These are phyloP conservation scores for Tragelaphus oryx DNA, from an alignment of 2,797 vertebrate species.

Conservation along the genomic window DNA sequence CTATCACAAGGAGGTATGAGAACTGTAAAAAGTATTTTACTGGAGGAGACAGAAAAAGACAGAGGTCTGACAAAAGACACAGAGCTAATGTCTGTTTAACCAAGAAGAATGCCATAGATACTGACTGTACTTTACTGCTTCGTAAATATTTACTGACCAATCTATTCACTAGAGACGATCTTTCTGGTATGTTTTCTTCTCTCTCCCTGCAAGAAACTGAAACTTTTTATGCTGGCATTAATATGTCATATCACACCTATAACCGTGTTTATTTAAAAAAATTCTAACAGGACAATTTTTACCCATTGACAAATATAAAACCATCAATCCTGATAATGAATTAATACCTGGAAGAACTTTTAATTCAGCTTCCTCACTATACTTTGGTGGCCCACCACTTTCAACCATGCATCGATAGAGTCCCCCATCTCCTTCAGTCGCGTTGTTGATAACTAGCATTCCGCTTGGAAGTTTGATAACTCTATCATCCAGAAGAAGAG, in stretches of 20 bases:
- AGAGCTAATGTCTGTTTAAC: neutral
- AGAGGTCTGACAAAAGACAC: neutral
- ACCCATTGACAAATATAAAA: neutral
- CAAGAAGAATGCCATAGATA: neutral
- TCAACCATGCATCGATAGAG: conserved; percentile 92
- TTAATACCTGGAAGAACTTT: conserved; percentile 87
- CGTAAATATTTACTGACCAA: neutral
- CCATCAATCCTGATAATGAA: neutral
- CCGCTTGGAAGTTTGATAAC: conserved; percentile 86
- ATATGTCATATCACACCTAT: neutral
- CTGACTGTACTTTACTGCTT: neutral
- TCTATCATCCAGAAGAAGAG: conserved; percentile 80
- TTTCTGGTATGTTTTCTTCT: neutral
- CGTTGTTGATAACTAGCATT: conserved; percentile 90
- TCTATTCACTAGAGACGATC: neutral
- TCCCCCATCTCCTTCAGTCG: conserved; percentile 86
- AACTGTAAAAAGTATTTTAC: neutral
- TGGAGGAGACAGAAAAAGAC: neutral
- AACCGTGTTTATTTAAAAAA: neutral
- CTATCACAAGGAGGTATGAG: neutral
- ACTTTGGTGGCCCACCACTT: conserved; percentile 87
- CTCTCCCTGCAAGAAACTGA: neutral
- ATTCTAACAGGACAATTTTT: neutral
- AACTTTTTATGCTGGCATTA: neutral
- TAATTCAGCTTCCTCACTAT: conserved; percentile 92